Evolutionary conservation across 1,140 invertebrate genomes (phyloP).

Genomic region (Trichonephila clavata): DNA sequence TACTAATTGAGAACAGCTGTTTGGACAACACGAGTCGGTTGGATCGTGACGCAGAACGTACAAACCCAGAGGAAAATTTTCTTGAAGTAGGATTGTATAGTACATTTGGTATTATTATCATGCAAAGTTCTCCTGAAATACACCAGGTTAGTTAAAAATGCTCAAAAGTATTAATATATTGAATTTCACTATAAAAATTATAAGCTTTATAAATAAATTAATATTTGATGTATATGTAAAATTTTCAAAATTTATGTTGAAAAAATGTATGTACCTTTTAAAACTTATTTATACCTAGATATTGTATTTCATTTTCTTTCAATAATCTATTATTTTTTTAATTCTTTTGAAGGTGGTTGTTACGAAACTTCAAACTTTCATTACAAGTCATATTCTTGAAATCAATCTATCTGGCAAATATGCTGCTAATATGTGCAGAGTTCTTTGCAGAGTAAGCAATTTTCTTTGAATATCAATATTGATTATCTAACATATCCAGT

Average conservation of each 20-base stretch:
- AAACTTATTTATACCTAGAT: not conserved
- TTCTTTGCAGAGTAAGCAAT: conserved; percentile 86
- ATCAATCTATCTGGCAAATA: conserved; percentile 90
- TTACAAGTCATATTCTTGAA: conserved; percentile 88
- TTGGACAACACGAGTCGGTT: conserved; percentile 84
- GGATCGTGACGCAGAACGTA: conserved; percentile 84
- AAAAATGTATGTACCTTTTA: not conserved
- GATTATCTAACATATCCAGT: not conserved
- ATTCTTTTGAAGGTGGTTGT: conserved; percentile 85
- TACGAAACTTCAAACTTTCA: conserved; percentile 88
- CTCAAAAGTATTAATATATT: not conserved
- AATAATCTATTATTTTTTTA: not conserved
- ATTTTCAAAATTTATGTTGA: too few relatives aligned
- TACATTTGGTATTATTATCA: conserved; percentile 85
- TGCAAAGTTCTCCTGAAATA: conserved; percentile 84
- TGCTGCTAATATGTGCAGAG: conserved; percentile 86
- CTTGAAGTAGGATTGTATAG: conserved; percentile 87
- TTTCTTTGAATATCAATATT: not conserved
- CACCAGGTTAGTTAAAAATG: conserved; percentile 82
- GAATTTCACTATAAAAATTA: not conserved
- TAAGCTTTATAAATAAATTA: not conserved
- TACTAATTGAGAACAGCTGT: conserved; percentile 88
- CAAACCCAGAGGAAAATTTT: conserved; percentile 87
- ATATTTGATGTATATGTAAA: not conserved
- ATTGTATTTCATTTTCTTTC: not conserved